Conservation (phyloP, 2,113 vertebrate species). For the Prunella fulvescens region DNA sequence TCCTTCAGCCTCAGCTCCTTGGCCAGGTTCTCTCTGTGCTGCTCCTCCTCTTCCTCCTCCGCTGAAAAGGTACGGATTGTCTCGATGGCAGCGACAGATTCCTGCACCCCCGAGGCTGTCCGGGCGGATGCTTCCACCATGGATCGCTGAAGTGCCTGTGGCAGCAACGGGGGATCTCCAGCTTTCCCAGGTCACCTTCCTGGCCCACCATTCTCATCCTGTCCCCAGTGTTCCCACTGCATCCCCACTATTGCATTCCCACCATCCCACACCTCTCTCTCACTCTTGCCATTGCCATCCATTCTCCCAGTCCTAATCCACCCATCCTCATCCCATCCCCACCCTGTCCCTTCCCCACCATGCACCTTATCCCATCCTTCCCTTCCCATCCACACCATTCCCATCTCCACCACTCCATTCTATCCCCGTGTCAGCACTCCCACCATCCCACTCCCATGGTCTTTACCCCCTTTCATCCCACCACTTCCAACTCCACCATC, state of each 20-base stretch:
- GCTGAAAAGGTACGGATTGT: background rate
- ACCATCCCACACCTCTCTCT: background rate
- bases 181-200: background rate
- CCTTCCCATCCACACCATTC: background rate
- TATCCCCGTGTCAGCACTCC: background rate
- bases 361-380: background rate
- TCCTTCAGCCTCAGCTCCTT: background rate
- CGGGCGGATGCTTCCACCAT: background rate
- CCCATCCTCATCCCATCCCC: background rate
- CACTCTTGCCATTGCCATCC: no score
- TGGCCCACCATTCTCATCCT: background rate
- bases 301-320: background rate
- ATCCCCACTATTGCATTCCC: no score
- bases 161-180: accelerated
- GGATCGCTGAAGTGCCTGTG: background rate
- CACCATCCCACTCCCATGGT: no score
- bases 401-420: background rate
- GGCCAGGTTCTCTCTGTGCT: background rate
- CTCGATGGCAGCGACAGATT: background rate
- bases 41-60: background rate
- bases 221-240: accelerated
- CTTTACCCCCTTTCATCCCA: background rate
- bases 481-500: background rate
- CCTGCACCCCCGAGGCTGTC: background rate
- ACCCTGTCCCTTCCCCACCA: background rate